Evolutionary conservation across 2,113 vertebrate species (phyloP), one percentile per base, ranked within the genome.

Genomic region (Psephotus haematonotus): DNA sequence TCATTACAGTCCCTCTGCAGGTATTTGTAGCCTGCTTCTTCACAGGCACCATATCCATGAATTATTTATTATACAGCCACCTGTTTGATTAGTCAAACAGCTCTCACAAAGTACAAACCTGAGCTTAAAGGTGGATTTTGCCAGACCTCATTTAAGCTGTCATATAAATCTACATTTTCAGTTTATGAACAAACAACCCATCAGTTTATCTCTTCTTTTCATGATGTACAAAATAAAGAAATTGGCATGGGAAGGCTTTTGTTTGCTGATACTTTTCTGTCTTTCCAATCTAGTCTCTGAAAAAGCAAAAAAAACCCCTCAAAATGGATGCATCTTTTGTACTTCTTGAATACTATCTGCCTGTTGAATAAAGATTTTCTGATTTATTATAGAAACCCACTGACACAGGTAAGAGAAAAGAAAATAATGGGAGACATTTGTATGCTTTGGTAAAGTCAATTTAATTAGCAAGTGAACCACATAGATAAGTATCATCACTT

Each of bases 361-460:
- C 77, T n/a, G 9, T 67, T 82, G 83, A 93, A 89, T 93, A 90
- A 81, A 90, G 93, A 92, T 95, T 95, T 95, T 94, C 63, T 96
- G 65, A 94, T 92, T 93, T 95, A 72, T 91, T 84, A 60, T 64
- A 82, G 72, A 92, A 78, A 55, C 20, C 65, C 63, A 92, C 81
- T 94, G 55, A 86, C 67, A 90, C n/a, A 85, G 39, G 85, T 59
- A 90, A 71, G 39, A 71, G 80, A 96, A 96, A 93, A 95, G 82
- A 94, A 96, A 96, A 96, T 85, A 97, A 96, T 83, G 63, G 19
- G 49, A 86, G 84, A 63, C 22, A 86, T 92, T 95, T 97, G 71
- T 92, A 64, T 79, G 80, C 84, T 83, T 65, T 89, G 25, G 41
- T 69, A 70, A 92, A 90, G 81, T 89, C 90, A 84, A 70, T 96